Evolutionary conservation across 2,797 vertebrate genomes (phyloP), one percentile per base, ranked within the genome.

Genomic region (Allobates femoralis): DNA sequence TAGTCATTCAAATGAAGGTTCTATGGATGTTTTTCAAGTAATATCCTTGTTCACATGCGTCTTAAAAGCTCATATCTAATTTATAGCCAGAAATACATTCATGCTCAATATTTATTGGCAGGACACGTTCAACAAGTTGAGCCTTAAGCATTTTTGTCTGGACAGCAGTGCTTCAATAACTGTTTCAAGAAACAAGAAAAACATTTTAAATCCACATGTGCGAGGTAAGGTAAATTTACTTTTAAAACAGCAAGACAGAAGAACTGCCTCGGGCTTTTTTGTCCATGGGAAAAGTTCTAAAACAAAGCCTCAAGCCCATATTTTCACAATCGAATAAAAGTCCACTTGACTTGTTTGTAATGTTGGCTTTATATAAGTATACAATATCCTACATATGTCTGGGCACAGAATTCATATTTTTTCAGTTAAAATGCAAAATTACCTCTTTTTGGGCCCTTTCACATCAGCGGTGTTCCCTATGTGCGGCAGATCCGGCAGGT

Each of bases 181-280:
- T 46, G 8, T 71, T 83, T 66, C 28, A 64, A 53, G 21, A 46
- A 14, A 62, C n/a, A 75, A 84, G 19, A 67, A 58, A 60, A 76
- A 62, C 60, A 75, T 84, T 83, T 58, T 30, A 75, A 60, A 83
- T 62, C 73, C 37, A 84, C 16, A 76, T 76, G 56, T 62, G 69
- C n/a, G 78, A 85, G 56, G 34, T 55, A 74, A 55, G 12, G 30
- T 67, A 85, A 67, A 32, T 19, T 41, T 73, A 73, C 51, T 67
- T 53, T 78, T 21, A 15, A 77, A 76, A 34, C 21, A 67, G 50
- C 62, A 2, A 78, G 46, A 60, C 73, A 71, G 76, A 58, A 85
- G 75, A 69, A 28, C 79, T 34, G 84, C 84, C 62, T 79, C 1
- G 58, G 84, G 84, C 84, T 46, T 79, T 32, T 85, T 79, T 79